Conservation (phyloP, 2,113 vertebrate genomes). For the Porphyrio hochstetteri region DNA sequence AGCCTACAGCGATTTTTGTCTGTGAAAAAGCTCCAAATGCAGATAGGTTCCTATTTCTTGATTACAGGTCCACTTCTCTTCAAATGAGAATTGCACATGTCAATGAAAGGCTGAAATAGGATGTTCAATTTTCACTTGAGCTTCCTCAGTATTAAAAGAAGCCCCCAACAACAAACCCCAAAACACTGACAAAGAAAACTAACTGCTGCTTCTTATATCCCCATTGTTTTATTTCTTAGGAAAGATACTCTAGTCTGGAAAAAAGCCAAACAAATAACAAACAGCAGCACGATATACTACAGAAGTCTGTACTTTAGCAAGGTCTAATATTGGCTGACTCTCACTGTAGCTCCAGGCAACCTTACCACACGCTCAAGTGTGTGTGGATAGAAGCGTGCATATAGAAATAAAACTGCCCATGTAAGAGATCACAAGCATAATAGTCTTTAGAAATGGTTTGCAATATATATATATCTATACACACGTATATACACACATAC, state of each 20-base stretch:
- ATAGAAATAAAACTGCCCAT: not conserved
- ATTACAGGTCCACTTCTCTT: not conserved
- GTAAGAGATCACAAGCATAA: not conserved
- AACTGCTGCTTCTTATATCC: not conserved
- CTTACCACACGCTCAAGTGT: too few species aligned
- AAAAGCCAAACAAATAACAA: not conserved
- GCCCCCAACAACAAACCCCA: too few species aligned
- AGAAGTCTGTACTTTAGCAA: not conserved
- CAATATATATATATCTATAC: too few species aligned
- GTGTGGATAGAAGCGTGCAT: accelerated
- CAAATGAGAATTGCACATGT: slow-evolving; percentile 6
- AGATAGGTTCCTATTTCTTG: not conserved
- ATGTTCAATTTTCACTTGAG: not conserved
- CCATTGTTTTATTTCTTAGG: not conserved
- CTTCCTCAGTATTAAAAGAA: not conserved
- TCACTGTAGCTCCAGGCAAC: not conserved
- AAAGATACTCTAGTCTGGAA: not conserved
- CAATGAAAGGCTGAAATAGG: not conserved
- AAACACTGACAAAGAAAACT: too few species aligned
- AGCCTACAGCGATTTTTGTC: slow-evolving; percentile 14
- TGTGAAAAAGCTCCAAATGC: not conserved
- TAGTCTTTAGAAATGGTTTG: too few species aligned
- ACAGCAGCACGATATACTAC: too few species aligned
- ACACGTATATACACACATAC: too few species aligned
- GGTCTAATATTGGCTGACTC: not conserved